Percentiles rank a stretch among this genome's conserved stretches.
phyloP scores from a whole-genome alignment of 2,113 vertebrate species.

The Thermophis baileyi region DNA sequence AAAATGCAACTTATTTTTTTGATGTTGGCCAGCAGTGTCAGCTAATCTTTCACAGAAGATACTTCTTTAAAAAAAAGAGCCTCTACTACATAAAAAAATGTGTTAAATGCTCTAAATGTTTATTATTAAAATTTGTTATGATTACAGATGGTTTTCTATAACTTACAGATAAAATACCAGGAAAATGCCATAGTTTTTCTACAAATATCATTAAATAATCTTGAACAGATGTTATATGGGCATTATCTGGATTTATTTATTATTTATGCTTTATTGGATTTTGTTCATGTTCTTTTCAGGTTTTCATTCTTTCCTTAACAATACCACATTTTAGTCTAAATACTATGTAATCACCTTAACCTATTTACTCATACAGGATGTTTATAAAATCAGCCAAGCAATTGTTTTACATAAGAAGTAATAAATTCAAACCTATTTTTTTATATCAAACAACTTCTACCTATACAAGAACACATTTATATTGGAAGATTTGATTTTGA shows the following conservation, averaged over 20 bases:
- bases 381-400: neutral
- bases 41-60: neutral
- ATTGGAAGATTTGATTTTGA: neutral
- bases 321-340: neutral
- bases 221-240: neutral
- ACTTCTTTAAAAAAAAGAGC: neutral
- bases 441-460: neutral
- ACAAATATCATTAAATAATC: neutral
- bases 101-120: slow-evolving; percentile 29
- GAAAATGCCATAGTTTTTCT: neutral
- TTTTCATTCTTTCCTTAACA: neutral
- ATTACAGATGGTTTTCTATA: neutral
- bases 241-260: neutral
- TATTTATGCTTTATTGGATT: neutral
- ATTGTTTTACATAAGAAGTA: neutral
- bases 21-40: neutral
- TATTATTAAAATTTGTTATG: slow-evolving; percentile 7
- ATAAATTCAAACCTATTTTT: neutral
- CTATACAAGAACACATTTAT: neutral
- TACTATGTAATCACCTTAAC: neutral
- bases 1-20: neutral
- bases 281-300: neutral
- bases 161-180: neutral
- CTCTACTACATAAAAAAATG: neutral
- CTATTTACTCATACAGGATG: neutral